phyloP scores from a whole-genome alignment of 2,888 invertebrate species.

The Cactoblastis cactorum region DNA sequence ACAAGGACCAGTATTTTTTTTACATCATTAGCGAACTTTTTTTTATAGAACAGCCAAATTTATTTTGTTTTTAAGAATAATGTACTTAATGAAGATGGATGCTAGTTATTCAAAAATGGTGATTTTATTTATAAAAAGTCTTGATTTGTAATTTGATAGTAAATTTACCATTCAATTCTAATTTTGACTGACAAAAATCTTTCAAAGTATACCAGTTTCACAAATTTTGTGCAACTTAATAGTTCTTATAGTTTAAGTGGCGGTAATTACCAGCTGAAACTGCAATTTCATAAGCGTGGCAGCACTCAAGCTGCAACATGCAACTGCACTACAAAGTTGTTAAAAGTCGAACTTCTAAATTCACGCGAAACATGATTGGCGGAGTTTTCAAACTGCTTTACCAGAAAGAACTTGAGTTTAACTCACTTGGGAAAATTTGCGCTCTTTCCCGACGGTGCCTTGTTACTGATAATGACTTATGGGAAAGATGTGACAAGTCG shows the following conservation, averaged over 20 bases:
- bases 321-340: conserved; percentile 35
- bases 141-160: too few relatives aligned
- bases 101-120: too few relatives aligned
- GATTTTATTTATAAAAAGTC: too few relatives aligned
- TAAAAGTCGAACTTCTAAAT: conserved; percentile 40
- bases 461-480: background rate
- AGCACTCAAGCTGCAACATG: conserved; percentile 2
- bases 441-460: background rate
- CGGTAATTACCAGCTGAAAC: background rate
- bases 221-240: background rate
- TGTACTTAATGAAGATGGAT: too few relatives aligned
- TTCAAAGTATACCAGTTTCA: background rate
- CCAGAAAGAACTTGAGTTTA: conserved; percentile 43
- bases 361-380: conserved; percentile 46
- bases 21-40: too few relatives aligned
- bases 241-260: background rate
- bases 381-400: conserved; percentile 39
- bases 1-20: too few relatives aligned
- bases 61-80: too few relatives aligned
- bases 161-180: too few relatives aligned
- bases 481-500: background rate
- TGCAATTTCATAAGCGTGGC: background rate
- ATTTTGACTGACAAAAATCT: too few relatives aligned
- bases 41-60: too few relatives aligned
- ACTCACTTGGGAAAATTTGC: conserved; percentile 22